Base-by-base conservation (phyloP, 2,797 vertebrate species). In the Urosaurus nigricauda region DNA sequence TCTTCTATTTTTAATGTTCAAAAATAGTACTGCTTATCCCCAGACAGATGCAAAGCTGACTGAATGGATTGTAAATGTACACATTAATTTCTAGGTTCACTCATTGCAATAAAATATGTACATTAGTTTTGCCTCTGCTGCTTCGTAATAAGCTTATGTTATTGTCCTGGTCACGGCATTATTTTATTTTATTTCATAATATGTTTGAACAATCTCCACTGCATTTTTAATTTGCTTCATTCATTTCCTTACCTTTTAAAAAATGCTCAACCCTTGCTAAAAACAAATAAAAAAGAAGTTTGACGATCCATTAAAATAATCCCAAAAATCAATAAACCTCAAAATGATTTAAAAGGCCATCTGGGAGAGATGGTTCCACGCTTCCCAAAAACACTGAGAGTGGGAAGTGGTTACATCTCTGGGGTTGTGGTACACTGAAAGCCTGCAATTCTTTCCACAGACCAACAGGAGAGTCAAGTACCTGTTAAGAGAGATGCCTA, bases 21-120 rank as follows among this genome's bases (percentile, higher is more conserved):
- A 35, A 56, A 65, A 47, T n/a, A 63, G 75, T n/a, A 29, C 14
- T 71, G 63, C 43, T 37, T 63, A 70, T 16, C 60, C 14, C 7
- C 8, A 79, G 53, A 35, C 70, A n/a, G 63, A 65, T 79, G 37
- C 47, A 79, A 37, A 79, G 47, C n/a, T 40, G 77, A 56, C 32
- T 2, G 6, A 4, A 74, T 5, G 24, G 63, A 79, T 12, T 78
- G 21, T 29, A 53, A 65, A 35, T 86, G 19, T 65, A 37, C 21
- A 35, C 43, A 58, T 85, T 77, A 77, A 86, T 77, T 80, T 47
- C 21, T 35, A 87, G n/a, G 77, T 70, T 79, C 47, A 16, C 47
- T 37, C 3, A 12, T 80, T 53, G 35, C 53, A 79, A 68, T 86
- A 65, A 47, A 86, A 43, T 86, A n/a, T 65, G 58, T 35, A 78